Evolutionary conservation across 2,113 vertebrate species (phyloP).

Genomic region (Sialia sialis): DNA sequence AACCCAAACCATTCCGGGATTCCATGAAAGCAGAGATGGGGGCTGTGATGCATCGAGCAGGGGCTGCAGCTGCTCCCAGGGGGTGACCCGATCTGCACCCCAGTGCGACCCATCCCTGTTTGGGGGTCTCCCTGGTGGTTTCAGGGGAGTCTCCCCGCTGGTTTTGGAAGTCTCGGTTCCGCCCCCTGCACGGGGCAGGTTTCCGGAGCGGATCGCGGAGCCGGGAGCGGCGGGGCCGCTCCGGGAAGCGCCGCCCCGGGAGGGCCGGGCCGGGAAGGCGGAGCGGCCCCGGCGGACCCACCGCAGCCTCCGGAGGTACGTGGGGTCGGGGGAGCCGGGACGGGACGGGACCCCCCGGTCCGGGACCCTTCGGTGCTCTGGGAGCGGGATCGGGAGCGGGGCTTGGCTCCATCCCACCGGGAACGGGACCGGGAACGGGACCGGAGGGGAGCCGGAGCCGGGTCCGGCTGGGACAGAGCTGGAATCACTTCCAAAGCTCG

Average conservation of each 20-base stretch:
- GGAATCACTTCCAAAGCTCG: background rate
- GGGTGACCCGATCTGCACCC: background rate
- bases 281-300: background rate
- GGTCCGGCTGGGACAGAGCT: background rate
- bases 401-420: background rate
- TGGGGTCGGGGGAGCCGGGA: background rate
- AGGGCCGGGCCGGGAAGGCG: background rate
- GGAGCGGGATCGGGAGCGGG: background rate
- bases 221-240: background rate
- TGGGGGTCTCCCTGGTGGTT: accelerated
- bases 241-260: background rate
- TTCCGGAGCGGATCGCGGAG: background rate
- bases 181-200: accelerated
- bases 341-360: background rate
- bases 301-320: background rate
- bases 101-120: accelerated
- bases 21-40: no score
- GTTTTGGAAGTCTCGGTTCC: accelerated
- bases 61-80: background rate
- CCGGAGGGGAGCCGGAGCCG: background rate
- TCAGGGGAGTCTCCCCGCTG: accelerated
- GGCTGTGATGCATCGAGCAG: background rate
- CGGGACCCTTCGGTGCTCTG: background rate
- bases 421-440: background rate
- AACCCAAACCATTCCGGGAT: background rate